Evolutionary conservation across 2,797 vertebrate genomes (phyloP).

Genomic region (Labroides dimidiatus): DNA sequence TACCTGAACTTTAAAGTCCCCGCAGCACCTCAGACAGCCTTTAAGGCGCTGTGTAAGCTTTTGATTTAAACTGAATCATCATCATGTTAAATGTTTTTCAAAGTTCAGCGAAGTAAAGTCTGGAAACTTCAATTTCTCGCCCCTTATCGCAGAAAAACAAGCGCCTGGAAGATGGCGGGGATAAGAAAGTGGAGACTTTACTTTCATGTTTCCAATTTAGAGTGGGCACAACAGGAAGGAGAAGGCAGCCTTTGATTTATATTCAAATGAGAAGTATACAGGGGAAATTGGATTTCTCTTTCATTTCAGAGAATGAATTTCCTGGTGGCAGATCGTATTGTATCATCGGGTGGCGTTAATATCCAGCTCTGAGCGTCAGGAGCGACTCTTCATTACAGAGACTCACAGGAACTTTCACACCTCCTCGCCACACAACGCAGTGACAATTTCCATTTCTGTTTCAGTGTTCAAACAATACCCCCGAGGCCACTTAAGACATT

Average conservation of each 20-base stretch:
- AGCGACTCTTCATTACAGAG: slow-evolving; percentile 61
- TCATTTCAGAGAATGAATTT: slow-evolving; percentile 74
- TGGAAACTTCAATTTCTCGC: neutral
- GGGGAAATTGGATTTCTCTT: slow-evolving; percentile 78
- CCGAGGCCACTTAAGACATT: slow-evolving; percentile 58
- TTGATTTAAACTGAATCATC: neutral
- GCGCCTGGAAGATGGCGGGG: slow-evolving; percentile 25
- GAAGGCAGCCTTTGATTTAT: slow-evolving; percentile 65
- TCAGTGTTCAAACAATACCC: slow-evolving; percentile 66
- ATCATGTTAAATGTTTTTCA: neutral
- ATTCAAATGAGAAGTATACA: slow-evolving; percentile 75
- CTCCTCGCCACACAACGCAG: slow-evolving; percentile 34
- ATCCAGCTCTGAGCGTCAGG: slow-evolving; percentile 63
- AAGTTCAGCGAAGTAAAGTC: neutral
- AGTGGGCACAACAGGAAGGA: slow-evolving; percentile 48
- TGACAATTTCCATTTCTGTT: slow-evolving; percentile 60
- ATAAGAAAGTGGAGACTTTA: slow-evolving; percentile 31
- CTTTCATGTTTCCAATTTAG: slow-evolving; percentile 59
- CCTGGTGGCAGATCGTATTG: slow-evolving; percentile 68
- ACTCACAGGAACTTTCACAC: slow-evolving; percentile 55
- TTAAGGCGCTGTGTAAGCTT: neutral
- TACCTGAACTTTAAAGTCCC: too few species aligned
- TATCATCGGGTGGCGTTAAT: slow-evolving; percentile 68
- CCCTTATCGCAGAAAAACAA: slow-evolving; percentile 7
- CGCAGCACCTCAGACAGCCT: too few species aligned